Conservation (phyloP, 2,888 invertebrate genomes). For the Hypomecis punctinalis region DNA sequence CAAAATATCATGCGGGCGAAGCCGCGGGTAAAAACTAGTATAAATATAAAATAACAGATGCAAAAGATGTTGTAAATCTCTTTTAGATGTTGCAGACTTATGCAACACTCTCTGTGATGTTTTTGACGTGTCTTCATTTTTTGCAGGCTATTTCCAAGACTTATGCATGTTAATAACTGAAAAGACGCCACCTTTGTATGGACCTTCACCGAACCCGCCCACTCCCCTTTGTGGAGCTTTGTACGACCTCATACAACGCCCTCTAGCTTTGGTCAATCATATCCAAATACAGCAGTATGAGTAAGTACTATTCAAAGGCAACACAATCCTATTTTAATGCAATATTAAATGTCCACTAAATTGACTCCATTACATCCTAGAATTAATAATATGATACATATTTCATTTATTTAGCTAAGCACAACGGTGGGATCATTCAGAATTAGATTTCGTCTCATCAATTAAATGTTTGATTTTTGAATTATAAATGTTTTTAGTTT, state of each 20-base stretch:
- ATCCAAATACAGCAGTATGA: conserved; percentile 76
- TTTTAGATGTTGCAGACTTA: no score
- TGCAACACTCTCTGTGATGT: not conserved
- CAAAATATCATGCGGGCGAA: no score
- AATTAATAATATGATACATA: no score
- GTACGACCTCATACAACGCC: conserved; percentile 90
- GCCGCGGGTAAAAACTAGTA: no score
- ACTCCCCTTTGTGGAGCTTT: conserved; percentile 90
- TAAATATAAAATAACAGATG: no score
- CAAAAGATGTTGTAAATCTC: no score
- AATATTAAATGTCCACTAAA: not conserved
- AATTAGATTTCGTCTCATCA: no score
- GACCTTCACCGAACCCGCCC: conserved; percentile 88
- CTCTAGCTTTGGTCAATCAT: conserved; percentile 86
- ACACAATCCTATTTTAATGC: not conserved
- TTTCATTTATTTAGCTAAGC: no score
- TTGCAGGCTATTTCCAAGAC: conserved; percentile 89
- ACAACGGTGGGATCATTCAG: no score
- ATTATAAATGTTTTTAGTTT: no score
- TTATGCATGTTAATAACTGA: conserved; percentile 89
- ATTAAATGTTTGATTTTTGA: no score
- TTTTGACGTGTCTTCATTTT: not conserved
- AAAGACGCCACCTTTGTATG: conserved; percentile 88
- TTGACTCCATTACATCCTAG: no score
- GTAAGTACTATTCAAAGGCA: conserved; percentile 62